Conservation (phyloP, 2,797 vertebrate genomes). For the Nyctalus aviator region DNA sequence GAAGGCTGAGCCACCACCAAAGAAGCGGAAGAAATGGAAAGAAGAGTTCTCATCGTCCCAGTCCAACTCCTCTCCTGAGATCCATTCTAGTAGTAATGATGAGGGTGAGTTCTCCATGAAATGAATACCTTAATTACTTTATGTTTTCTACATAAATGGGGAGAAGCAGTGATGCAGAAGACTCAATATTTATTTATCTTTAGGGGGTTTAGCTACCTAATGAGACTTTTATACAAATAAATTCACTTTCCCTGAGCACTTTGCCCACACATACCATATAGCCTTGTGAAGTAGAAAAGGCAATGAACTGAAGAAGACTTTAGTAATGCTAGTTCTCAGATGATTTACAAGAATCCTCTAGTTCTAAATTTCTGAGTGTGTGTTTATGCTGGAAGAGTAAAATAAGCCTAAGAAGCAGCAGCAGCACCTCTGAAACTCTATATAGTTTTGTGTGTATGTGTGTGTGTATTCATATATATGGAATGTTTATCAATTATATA, state of each 20-base stretch:
- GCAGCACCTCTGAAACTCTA: neutral
- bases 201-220: neutral
- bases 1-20: slow-evolving; percentile 97
- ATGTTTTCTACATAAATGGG: neutral
- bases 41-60: slow-evolving; percentile 94
- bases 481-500: too few species aligned
- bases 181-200: neutral
- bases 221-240: slow-evolving; percentile 36
- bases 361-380: neutral
- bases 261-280: neutral
- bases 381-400: slow-evolving; percentile 29
- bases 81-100: slow-evolving; percentile 87
- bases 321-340: neutral
- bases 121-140: neutral
- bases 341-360: slow-evolving; percentile 19
- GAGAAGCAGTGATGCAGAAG: neutral
- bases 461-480: too few species aligned
- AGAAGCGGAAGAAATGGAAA: slow-evolving; percentile 99
- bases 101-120: slow-evolving; percentile 89
- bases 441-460: neutral
- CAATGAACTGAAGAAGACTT: neutral
- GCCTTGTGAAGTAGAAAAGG: neutral
- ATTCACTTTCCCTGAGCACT: neutral
- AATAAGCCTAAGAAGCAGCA: neutral
- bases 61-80: slow-evolving; percentile 94